These are phyloP conservation scores for Discoglossus pictus DNA, from an alignment of 2,797 vertebrate genomes.

Conservation along the genomic window DNA sequence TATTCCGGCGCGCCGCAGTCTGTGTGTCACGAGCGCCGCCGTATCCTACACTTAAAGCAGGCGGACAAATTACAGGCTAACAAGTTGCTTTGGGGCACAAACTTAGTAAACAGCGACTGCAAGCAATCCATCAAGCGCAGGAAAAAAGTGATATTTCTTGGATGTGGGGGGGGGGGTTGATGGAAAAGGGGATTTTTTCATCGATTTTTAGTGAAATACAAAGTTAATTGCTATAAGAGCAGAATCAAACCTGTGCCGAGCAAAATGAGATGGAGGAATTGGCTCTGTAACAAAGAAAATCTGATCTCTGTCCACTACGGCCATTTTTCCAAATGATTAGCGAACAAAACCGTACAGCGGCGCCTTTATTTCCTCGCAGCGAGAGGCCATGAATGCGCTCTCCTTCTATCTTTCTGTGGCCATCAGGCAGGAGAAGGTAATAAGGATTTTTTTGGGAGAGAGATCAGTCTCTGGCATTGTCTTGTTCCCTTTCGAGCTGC, in stretches of 20 bases:
- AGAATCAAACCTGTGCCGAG: neutral
- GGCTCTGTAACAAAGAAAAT: constrained; percentile 10
- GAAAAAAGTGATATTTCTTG: neutral
- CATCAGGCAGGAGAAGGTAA: constrained; percentile 1
- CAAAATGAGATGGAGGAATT: constrained; percentile 18
- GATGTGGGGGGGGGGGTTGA: neutral
- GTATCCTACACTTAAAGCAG: no score
- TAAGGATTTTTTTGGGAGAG: constrained; percentile 16
- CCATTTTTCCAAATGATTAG: constrained; percentile 29
- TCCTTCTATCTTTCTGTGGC: constrained; percentile 4
- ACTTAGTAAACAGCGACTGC: neutral
- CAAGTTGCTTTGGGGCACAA: neutral
- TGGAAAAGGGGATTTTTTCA: neutral
- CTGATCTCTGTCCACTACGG: constrained; percentile 16
- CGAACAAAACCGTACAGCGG: neutral
- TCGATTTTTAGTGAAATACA: neutral
- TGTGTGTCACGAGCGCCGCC: no score
- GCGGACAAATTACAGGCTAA: neutral
- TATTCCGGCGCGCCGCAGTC: no score
- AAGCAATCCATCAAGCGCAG: neutral
- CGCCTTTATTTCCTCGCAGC: constrained; percentile 12
- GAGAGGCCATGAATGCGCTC: constrained; percentile 10
- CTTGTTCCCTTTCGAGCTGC: neutral
- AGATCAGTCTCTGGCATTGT: constrained; percentile 27
- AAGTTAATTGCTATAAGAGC: constrained; percentile 9